A percentile compares a stretch with the other conserved stretches of the same genome.
These are phyloP conservation scores for Tolmerus cingulatus DNA, from an alignment of 2,888 invertebrate species.

Conservation along the genomic window DNA sequence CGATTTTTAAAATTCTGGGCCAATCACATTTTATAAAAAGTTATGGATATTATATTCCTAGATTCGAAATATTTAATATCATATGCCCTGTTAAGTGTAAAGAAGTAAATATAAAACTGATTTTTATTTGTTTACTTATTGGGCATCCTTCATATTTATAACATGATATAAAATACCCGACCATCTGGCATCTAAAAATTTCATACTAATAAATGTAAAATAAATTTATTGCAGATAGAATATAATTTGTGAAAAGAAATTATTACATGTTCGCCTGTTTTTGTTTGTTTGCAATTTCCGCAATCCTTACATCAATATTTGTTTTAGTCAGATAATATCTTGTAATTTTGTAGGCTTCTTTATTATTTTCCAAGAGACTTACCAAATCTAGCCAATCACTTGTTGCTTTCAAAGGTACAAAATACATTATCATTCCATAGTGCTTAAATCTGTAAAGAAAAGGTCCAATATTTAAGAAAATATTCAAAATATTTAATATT, in stretches of 20 bases:
- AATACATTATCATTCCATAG: background rate
- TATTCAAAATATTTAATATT: background rate
- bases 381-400: background rate
- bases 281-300: background rate
- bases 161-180: too few species aligned
- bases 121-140: too few species aligned
- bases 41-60: too few species aligned
- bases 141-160: too few species aligned
- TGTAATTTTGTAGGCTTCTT: background rate
- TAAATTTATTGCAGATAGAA: background rate
- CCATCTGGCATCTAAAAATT: too few species aligned
- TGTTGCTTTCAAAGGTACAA: background rate
- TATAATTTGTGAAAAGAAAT: background rate
- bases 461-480: background rate
- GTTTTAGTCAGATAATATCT: background rate
- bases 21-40: too few species aligned
- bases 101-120: too few species aligned
- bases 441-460: background rate
- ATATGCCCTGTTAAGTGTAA: too few species aligned
- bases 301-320: background rate
- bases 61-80: too few species aligned
- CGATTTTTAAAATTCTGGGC: too few species aligned
- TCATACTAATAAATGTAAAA: background rate
- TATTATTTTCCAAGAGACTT: background rate
- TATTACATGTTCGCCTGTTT: background rate